Base-by-base conservation (phyloP, 2,888 invertebrate species). In the Leucozona laternaria region DNA sequence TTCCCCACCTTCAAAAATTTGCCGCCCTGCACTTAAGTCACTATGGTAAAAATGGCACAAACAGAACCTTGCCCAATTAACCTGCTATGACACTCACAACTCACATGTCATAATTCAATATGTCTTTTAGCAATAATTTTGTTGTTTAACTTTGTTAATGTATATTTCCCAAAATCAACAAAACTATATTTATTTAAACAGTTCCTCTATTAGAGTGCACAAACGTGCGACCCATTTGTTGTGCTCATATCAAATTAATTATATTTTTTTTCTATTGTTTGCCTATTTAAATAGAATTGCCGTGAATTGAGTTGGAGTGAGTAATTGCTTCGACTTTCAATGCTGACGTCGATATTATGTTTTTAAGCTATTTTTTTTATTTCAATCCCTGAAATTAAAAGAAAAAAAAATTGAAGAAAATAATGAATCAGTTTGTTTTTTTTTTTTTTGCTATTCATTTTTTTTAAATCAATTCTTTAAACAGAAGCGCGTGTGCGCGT, bases 321-420 rank as follows among this genome's bases (percentile, higher is more conserved):
- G 62, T 62, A 62, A 62, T 62, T 43, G 40, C 10, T 40, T 62
- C 8, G 5, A n/a, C 62, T 62, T 60, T 7, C 15, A 40, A 60
- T 15, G 25, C 15, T 60, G 8, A 40, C 60, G 60, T 62, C 43
- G 17, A n/a, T 28, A 28, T 22, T 25, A n/a, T 37, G 15, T 17
- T 58, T 40, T 11, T 5, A 15, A 15, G 1, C 22, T 40, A n/a
- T 40, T 62, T 10, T 25, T 25, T 62, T 43, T n/a, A 25, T 22
- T 40, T 62, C 8, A 25, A n/a, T n/a, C 1, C 10, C 7, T 25
- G 22, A 37, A 60, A 13, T 15, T 28, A 28, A 28, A 28, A 4
- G 6, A 28, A 28, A 28, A 28, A 28, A 31, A 25, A 22, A 1
- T 20, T 15, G 13, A 55, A 10, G n/a, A 28, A 55, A 31, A 43